A percentile compares a stretch with the other conserved stretches of the same genome.
These are phyloP conservation scores for Myopa testacea DNA, from an alignment of 2,888 invertebrate genomes.

Conservation along the genomic window DNA sequence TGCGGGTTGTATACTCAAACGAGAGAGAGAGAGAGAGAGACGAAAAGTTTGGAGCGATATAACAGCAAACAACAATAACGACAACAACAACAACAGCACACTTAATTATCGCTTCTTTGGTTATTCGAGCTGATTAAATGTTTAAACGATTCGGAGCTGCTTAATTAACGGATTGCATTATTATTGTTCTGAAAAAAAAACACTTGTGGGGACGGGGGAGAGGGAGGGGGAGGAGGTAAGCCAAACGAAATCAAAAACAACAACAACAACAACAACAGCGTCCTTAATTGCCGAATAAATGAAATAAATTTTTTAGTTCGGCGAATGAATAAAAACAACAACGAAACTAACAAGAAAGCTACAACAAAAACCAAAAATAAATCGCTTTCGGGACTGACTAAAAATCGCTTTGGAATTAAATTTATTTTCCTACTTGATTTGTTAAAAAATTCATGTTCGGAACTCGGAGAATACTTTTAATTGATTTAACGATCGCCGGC, in stretches of 20 bases:
- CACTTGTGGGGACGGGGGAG: too few relatives aligned
- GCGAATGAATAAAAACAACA: too few relatives aligned
- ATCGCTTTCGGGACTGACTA: too few relatives aligned
- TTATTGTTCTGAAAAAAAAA: not conserved
- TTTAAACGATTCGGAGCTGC: conserved; percentile 11
- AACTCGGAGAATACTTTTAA: too few relatives aligned
- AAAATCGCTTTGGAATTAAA: too few relatives aligned
- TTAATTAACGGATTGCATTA: conserved; percentile 27
- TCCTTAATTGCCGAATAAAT: not conserved
- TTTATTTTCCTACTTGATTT: too few relatives aligned
- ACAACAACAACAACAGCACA: not conserved
- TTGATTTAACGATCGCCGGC: too few relatives aligned
- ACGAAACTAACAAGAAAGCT: too few relatives aligned
- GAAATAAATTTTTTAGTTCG: too few relatives aligned
- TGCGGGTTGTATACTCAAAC: conserved; percentile 17
- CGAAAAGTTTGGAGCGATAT: conserved; percentile 9
- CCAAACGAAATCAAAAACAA: not conserved
- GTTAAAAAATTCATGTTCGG: too few relatives aligned
- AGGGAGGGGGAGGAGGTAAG: not conserved
- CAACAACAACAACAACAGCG: conserved; percentile 4
- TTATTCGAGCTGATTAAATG: conserved; percentile 12
- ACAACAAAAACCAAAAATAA: too few relatives aligned
- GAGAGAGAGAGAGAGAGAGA: not conserved
- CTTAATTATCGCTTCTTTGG: conserved; percentile 13
- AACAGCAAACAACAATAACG: conserved; percentile 4